A percentile compares a stretch with the other conserved stretches of the same genome.
Evolutionary conservation across 2,113 vertebrate species (phyloP).

Genomic region (Dicentrarchus labrax): DNA sequence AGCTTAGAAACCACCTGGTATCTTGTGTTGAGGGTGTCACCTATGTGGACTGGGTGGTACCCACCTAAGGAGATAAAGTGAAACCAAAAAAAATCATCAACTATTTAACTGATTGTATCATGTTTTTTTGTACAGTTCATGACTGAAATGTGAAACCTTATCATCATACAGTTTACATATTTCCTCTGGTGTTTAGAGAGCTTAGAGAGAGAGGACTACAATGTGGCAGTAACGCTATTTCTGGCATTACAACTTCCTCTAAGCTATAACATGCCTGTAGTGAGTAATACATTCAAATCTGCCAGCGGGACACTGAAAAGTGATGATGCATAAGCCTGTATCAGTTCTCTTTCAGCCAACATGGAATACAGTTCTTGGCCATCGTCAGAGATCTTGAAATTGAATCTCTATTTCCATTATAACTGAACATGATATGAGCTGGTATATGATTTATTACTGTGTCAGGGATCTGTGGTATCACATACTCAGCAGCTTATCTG

Average conservation of each 20-base stretch:
- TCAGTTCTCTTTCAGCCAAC: constrained; percentile 26
- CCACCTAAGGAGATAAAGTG: constrained; percentile 77
- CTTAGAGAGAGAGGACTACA: neutral
- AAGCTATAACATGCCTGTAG: constrained; percentile 38
- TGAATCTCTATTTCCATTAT: constrained; percentile 41
- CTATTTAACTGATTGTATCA: neutral
- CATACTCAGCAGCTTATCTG: constrained; percentile 23
- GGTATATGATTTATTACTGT: constrained; percentile 26
- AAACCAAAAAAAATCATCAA: neutral
- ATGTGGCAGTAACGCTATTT: constrained; percentile 39
- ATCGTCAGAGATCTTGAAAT: constrained; percentile 32
- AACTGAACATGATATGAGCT: constrained; percentile 23
- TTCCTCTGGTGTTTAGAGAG: constrained; percentile 16
- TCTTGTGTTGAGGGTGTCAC: constrained; percentile 84
- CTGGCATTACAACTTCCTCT: constrained; percentile 46
- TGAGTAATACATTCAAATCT: constrained; percentile 56
- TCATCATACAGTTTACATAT: constrained; percentile 2
- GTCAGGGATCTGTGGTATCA: constrained; percentile 33
- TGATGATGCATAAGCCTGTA: constrained; percentile 25
- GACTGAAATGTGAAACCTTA: constrained; percentile 1
- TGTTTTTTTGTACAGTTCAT: neutral
- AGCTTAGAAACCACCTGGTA: constrained; percentile 87
- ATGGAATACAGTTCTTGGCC: constrained; percentile 34
- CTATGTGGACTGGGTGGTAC: constrained; percentile 81
- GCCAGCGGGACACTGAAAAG: constrained; percentile 41